These are phyloP conservation scores for Halyomorpha halys DNA, from an alignment of 1,140 invertebrate genomes.

Conservation along the genomic window DNA sequence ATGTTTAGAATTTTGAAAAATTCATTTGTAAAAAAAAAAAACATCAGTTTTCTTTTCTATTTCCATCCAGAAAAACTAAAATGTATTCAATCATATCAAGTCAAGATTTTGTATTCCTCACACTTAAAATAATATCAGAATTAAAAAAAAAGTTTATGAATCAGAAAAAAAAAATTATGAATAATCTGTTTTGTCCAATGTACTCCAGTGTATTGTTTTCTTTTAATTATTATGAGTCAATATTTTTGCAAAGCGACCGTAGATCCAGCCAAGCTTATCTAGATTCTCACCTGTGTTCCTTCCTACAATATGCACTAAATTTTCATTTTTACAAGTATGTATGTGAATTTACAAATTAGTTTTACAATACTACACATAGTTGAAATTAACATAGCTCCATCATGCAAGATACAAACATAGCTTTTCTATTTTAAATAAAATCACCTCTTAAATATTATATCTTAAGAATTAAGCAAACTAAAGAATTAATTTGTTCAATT, in stretches of 20 bases:
- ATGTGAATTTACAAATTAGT: slow-evolving; percentile 10
- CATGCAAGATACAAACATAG: slow-evolving; percentile 24
- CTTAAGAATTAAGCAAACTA: too few species aligned
- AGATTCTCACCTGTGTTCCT: slow-evolving; percentile 12
- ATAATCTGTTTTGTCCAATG: not conserved
- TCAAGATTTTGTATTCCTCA: too few species aligned
- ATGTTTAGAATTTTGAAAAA: too few species aligned
- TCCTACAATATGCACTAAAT: slow-evolving; percentile 13
- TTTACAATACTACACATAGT: slow-evolving; percentile 21
- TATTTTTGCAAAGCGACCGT: not conserved
- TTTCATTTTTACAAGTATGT: not conserved
- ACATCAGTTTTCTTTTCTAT: too few species aligned
- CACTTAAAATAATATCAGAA: too few species aligned
- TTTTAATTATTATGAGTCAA: not conserved
- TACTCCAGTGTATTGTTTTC: not conserved
- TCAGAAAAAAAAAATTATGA: too few species aligned
- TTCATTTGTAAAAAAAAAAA: too few species aligned
- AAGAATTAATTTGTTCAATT: too few species aligned
- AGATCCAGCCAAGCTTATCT: slow-evolving; percentile 14
- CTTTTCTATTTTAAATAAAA: not conserved
- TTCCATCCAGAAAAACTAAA: too few species aligned
- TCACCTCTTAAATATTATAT: slow-evolving; percentile 55
- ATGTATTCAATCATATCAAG: too few species aligned
- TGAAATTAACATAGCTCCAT: slow-evolving; percentile 31
- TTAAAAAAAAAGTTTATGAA: too few species aligned